Percentiles rank a stretch among this genome's conserved stretches.
Conservation (phyloP, 2,113 vertebrate species). For the Entomyzon cyanotis region DNA sequence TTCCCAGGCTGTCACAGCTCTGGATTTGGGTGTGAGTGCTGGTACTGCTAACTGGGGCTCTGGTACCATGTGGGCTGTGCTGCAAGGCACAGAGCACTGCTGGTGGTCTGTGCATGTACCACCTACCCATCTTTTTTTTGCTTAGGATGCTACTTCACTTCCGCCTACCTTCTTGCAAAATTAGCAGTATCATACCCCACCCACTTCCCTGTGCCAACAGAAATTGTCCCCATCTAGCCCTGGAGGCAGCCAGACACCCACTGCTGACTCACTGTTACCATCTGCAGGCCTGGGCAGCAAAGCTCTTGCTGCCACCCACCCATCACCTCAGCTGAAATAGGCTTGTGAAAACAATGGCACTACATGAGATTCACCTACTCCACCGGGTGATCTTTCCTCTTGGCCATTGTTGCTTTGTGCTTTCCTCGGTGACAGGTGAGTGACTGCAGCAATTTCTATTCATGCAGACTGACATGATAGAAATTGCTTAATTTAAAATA, state of each 20-base stretch:
- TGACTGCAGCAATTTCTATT: not conserved
- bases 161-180: not conserved
- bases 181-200: not conserved
- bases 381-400: not conserved
- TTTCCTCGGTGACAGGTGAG: not conserved
- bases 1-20: not conserved
- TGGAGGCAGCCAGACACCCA: not conserved
- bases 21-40: not conserved
- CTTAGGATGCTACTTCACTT: not conserved
- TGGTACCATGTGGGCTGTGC: rapidly evolving
- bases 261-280: slow-evolving; percentile 1
- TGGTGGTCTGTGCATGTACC: not conserved
- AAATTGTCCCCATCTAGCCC: not conserved
- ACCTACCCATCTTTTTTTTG: not conserved
- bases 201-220: not conserved
- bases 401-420: not conserved
- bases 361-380: not conserved
- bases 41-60: rapidly evolving
- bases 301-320: not conserved
- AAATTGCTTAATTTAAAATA: not conserved
- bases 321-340: not conserved
- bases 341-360: not conserved
- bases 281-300: not conserved
- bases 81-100: rapidly evolving
- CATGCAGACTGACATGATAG: not conserved